These are phyloP conservation scores for Leptura quadrifasciata DNA, from an alignment of 2,888 invertebrate species.

Conservation along the genomic window DNA sequence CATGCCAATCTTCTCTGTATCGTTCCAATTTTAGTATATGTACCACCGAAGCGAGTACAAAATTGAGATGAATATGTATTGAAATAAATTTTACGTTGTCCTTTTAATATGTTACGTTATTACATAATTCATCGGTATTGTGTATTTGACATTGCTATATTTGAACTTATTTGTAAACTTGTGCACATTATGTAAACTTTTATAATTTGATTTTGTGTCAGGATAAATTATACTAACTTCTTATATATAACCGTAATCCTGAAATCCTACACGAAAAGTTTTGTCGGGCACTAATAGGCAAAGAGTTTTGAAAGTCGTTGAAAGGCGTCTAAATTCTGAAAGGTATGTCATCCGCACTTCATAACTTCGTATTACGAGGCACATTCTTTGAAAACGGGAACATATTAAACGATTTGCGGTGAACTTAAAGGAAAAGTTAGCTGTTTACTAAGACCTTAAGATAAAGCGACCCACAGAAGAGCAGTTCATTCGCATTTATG, in stretches of 20 bases:
- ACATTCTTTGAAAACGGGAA: slow-evolving; percentile 58
- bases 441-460: slow-evolving; percentile 56
- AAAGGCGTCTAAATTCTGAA: slow-evolving; percentile 46
- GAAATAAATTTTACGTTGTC: too few relatives aligned
- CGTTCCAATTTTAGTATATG: slow-evolving; percentile 92
- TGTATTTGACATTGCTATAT: slow-evolving; percentile 8
- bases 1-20: slow-evolving; percentile 95
- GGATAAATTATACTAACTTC: slow-evolving; percentile 26
- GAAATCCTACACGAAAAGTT: slow-evolving; percentile 26
- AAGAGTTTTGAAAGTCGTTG: slow-evolving; percentile 47
- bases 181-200: slow-evolving; percentile 27
- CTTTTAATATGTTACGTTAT: not conserved
- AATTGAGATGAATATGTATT: too few relatives aligned
- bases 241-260: slow-evolving; percentile 33
- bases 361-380: slow-evolving; percentile 53
- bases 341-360: slow-evolving; percentile 56
- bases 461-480: slow-evolving; percentile 62
- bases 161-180: not conserved
- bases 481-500: slow-evolving; percentile 64
- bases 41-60: slow-evolving; percentile 78
- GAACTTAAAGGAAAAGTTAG: slow-evolving; percentile 58
- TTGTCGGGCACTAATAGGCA: slow-evolving; percentile 42
- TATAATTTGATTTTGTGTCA: slow-evolving; percentile 28
- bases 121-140: not conserved
- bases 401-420: slow-evolving; percentile 62